These are phyloP conservation scores for Acanthaster planci DNA, from an alignment of 35 echinoderm and acorn worm genomes.

Conservation along the genomic window DNA sequence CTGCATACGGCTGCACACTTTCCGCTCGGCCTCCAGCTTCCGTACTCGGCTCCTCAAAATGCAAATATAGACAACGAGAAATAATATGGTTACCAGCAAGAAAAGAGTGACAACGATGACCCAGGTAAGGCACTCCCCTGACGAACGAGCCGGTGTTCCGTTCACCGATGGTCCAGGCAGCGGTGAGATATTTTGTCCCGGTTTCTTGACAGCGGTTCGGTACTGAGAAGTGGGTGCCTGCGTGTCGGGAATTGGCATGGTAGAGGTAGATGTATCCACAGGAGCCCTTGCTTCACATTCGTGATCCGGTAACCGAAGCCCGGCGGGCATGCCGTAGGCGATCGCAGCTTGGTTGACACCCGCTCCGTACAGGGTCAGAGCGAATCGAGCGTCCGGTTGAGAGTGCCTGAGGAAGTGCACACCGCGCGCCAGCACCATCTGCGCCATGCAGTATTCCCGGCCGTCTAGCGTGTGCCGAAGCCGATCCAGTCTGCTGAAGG, in stretches of 20 bases:
- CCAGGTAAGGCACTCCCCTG: constrained; percentile 54
- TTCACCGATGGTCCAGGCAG: constrained; percentile 24
- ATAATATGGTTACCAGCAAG: constrained; percentile 62
- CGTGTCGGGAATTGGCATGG: not conserved
- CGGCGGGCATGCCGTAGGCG: constrained; percentile 83
- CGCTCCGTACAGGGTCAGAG: constrained; percentile 71
- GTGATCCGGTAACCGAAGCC: constrained; percentile 67
- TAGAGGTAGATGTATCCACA: not conserved
- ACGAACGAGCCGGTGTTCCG: constrained; percentile 2
- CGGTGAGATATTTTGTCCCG: not conserved
- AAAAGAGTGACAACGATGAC: constrained; percentile 75
- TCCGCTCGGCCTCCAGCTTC: constrained; percentile 56
- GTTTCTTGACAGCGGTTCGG: not conserved
- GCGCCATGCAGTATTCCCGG: constrained; percentile 62
- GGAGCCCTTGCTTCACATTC: constrained; percentile 22
- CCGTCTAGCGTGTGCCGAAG: constrained; percentile 49
- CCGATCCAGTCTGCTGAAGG: constrained; percentile 41
- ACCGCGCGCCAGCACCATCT: constrained; percentile 53
- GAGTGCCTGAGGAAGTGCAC: constrained; percentile 59
- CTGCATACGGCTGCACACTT: constrained; percentile 49
- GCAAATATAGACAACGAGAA: constrained; percentile 74
- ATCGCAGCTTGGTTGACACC: constrained; percentile 38
- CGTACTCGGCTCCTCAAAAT: constrained; percentile 62
- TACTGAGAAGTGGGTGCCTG: not conserved
- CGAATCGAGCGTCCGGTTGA: constrained; percentile 40